phyloP scores from a whole-genome alignment of 2,797 vertebrate species.

The Syndactyla subalaris region DNA sequence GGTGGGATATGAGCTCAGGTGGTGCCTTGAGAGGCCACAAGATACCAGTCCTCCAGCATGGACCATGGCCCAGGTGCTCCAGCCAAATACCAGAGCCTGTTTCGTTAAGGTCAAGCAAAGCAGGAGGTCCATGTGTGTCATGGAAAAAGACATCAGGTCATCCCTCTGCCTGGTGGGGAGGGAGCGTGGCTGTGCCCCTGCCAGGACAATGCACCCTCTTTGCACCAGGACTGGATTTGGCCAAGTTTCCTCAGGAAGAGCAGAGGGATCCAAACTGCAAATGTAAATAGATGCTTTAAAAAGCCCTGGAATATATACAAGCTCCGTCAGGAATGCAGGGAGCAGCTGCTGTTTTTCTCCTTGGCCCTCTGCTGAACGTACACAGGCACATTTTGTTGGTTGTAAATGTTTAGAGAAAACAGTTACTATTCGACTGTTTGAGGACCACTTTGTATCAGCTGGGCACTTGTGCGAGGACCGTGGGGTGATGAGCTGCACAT shows the following conservation, averaged over 20 bases:
- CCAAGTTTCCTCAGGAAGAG: not conserved
- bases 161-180: accelerated
- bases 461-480: not conserved
- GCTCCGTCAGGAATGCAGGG: not conserved
- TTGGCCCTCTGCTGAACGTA: not conserved
- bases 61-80: accelerated
- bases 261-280: conserved; percentile 5
- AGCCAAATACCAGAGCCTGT: not conserved
- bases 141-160: not conserved
- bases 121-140: accelerated
- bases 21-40: not conserved
- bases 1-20: not conserved
- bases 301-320: conserved; percentile 53
- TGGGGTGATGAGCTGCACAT: not conserved
- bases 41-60: not conserved
- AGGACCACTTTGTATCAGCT: conserved; percentile 24
- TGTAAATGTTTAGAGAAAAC: conserved; percentile 72
- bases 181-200: not conserved
- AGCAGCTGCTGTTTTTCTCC: conserved; percentile 56
- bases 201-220: not conserved
- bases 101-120: not conserved
- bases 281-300: conserved; percentile 69
- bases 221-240: not conserved
- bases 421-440: not conserved
- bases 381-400: conserved; percentile 32